These are phyloP conservation scores for Melieria crassipennis DNA, from an alignment of 2,888 invertebrate genomes.

Conservation along the genomic window DNA sequence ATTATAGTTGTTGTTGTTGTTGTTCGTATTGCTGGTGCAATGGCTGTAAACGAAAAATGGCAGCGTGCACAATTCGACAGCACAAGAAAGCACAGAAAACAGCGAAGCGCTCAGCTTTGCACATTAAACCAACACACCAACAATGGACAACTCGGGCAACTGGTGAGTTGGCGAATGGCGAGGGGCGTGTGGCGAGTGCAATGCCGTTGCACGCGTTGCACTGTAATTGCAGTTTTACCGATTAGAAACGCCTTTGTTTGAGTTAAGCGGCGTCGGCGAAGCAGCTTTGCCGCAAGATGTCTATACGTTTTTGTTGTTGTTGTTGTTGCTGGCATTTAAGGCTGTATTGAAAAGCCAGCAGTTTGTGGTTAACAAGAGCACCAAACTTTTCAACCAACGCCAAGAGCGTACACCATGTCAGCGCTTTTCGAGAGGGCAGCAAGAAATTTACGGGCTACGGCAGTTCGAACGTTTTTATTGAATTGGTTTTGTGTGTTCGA, in stretches of 20 bases:
- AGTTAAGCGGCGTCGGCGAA: constrained; percentile 20
- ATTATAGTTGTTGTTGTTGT: constrained; percentile 26
- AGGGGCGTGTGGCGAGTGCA: no score
- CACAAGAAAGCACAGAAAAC: constrained; percentile 20
- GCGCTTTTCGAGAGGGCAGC: no score
- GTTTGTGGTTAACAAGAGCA: no score
- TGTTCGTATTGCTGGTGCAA: constrained; percentile 33
- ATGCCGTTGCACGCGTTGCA: constrained; percentile 3
- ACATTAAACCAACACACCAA: not conserved
- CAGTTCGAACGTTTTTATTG: no score
- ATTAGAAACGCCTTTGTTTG: constrained; percentile 40
- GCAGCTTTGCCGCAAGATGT: constrained; percentile 5
- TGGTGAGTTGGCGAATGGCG: no score
- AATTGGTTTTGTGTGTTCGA: no score
- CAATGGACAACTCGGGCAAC: not conserved
- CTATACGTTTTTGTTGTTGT: constrained; percentile 6
- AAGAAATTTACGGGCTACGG: no score
- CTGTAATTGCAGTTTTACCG: constrained; percentile 43
- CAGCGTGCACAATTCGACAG: constrained; percentile 29
- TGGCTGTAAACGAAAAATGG: constrained; percentile 26
- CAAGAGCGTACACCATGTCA: no score
- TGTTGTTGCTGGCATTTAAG: not conserved
- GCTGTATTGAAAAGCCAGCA: no score
- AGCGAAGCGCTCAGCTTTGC: not conserved
- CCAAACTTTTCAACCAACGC: no score